Conservation (phyloP, 2,113 vertebrate species). For the Cynocephalus volans region DNA sequence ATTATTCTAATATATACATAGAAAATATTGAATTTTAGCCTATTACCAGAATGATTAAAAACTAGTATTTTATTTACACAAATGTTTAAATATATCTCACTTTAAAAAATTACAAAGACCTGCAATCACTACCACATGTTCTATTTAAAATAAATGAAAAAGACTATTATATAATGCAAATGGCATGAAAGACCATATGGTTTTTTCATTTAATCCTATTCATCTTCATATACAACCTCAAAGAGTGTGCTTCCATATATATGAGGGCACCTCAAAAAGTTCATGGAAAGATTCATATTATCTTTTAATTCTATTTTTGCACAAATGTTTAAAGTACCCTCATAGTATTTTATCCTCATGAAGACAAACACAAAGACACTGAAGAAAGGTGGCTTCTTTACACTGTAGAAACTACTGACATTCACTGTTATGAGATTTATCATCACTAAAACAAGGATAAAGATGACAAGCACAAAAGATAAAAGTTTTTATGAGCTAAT, state of each 20-base stretch:
- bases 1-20: slow-evolving; percentile 26
- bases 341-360: background rate
- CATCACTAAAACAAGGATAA: slow-evolving; percentile 11
- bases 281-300: too few species aligned
- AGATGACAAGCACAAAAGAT: background rate
- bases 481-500: slow-evolving; percentile 1
- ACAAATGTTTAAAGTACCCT: too few species aligned
- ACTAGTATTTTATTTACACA: slow-evolving; percentile 10
- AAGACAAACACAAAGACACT: background rate
- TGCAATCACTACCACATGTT: background rate
- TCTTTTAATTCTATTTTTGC: too few species aligned
- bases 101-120: background rate
- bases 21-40: slow-evolving; percentile 49
- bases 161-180: background rate
- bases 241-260: background rate
- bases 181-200: background rate
- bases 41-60: slow-evolving; percentile 43
- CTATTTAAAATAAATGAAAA: slow-evolving; percentile 43
- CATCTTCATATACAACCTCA: background rate
- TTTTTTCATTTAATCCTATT: background rate
- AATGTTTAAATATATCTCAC: slow-evolving; percentile 43
- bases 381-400: background rate
- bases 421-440: background rate
- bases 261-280: too few species aligned
- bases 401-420: background rate